Conservation (phyloP, 2,797 vertebrate species). For the Chlorospingus semifuscus region DNA sequence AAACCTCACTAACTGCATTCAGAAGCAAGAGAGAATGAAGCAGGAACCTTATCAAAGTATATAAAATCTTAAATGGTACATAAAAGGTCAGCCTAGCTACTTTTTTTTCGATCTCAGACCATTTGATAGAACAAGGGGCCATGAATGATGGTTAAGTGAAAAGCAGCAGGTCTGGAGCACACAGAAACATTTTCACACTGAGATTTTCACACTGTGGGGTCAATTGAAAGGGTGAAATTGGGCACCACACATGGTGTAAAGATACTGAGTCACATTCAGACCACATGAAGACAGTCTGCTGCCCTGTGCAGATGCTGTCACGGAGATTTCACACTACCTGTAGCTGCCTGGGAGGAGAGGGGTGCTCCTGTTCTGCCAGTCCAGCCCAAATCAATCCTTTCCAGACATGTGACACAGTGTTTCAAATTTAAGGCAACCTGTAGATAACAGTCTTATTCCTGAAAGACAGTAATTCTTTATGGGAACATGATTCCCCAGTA, state of each 20-base stretch:
- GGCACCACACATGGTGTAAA: accelerated
- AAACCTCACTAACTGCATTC: slow-evolving; percentile 30
- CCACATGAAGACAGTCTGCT: not conserved
- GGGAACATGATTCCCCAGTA: not conserved
- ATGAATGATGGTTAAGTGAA: slow-evolving; percentile 22
- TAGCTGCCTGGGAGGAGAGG: not conserved
- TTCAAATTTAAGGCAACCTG: not conserved
- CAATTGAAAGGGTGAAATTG: not conserved
- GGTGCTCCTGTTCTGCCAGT: not conserved
- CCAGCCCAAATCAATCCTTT: not conserved
- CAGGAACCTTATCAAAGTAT: slow-evolving; percentile 10
- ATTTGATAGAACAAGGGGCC: not conserved
- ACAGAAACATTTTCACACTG: not conserved
- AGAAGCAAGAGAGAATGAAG: not conserved
- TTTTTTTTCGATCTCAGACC: not conserved
- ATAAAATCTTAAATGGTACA: slow-evolving; percentile 36
- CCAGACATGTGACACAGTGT: not conserved
- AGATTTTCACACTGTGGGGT: not conserved
- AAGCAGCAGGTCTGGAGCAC: not conserved
- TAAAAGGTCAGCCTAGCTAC: slow-evolving; percentile 25
- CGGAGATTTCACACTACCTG: not conserved
- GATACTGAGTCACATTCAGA: not conserved
- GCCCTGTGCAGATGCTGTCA: accelerated
- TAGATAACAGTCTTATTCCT: not conserved
- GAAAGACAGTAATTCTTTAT: not conserved